phyloP scores from a whole-genome alignment of 37 sponge, comb jelly and placozoan genomes.

The Halisarca cf. caerulea region DNA sequence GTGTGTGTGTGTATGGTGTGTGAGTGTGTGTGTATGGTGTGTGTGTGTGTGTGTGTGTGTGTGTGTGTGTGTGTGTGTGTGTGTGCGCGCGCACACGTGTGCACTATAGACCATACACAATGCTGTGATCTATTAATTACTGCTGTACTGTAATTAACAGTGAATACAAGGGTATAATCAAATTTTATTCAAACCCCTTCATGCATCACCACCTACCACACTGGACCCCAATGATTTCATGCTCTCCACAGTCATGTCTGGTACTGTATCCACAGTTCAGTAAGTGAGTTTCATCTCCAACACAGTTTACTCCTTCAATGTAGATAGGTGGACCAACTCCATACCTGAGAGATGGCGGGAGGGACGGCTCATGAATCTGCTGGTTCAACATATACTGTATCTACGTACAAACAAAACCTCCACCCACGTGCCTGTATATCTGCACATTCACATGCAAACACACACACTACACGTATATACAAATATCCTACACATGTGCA shows the following conservation, averaged over 20 bases:
- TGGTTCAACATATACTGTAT: too few relatives aligned
- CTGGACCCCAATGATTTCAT: neutral
- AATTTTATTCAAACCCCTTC: too few relatives aligned
- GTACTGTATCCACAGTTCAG: neutral
- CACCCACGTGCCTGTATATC: too few relatives aligned
- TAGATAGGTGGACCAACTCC: neutral
- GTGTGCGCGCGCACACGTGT: neutral
- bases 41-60: slow-evolving; percentile 12
- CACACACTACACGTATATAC: too few relatives aligned
- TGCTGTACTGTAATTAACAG: too few relatives aligned
- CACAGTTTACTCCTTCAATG: neutral
- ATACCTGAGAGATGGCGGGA: neutral
- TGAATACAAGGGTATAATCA: too few relatives aligned
- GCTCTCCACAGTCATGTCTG: neutral
- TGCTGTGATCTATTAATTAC: too few relatives aligned
- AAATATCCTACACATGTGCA: too few relatives aligned
- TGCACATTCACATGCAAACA: too few relatives aligned
- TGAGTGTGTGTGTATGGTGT: neutral
- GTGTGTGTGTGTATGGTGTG: slow-evolving; percentile 16
- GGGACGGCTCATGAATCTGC: too few relatives aligned
- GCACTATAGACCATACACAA: too few relatives aligned
- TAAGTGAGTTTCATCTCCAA: neutral
- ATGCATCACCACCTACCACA: neutral
- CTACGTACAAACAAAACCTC: too few relatives aligned
- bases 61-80: slow-evolving; percentile 21